Percentiles rank a stretch among this genome's conserved stretches.
These are phyloP conservation scores for Lordiphosa fenestrarum DNA, from an alignment of 2,888 invertebrate genomes.

Conservation along the genomic window DNA sequence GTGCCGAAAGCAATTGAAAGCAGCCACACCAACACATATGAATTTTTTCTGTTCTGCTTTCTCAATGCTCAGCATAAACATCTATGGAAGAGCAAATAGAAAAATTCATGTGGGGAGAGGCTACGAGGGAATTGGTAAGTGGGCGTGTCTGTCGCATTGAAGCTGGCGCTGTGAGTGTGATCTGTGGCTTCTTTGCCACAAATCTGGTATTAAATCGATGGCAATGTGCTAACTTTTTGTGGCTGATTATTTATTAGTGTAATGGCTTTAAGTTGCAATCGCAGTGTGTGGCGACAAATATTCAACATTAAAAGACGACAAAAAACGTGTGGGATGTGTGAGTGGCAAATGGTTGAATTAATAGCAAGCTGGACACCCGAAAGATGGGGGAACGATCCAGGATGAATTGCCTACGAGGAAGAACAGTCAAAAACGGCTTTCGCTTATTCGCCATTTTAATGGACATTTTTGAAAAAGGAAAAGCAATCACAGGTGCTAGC, in stretches of 20 bases:
- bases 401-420: too few species aligned
- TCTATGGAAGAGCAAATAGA: constrained; percentile 21
- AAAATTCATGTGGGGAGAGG: constrained; percentile 8
- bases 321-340: not conserved
- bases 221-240: constrained; percentile 48
- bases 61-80: constrained; percentile 26
- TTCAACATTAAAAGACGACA: too few species aligned
- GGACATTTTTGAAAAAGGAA: too few species aligned
- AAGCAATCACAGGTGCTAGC: too few species aligned
- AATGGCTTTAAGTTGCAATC: constrained; percentile 51
- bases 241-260: constrained; percentile 61
- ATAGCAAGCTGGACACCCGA: too few species aligned
- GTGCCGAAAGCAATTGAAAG: constrained; percentile 57
- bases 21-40: constrained; percentile 63
- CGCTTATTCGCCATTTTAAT: too few species aligned
- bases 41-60: constrained; percentile 50
- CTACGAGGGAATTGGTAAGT: constrained; percentile 27
- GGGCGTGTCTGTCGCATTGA: constrained; percentile 37
- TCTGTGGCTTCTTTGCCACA: constrained; percentile 20
- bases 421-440: too few species aligned
- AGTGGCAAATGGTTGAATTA: not conserved
- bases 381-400: too few species aligned
- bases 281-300: not conserved
- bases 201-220: constrained; percentile 50
- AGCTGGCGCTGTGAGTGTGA: constrained; percentile 19